Base-by-base conservation (phyloP, 2,797 vertebrate genomes). In the Crocidura indochinensis region DNA sequence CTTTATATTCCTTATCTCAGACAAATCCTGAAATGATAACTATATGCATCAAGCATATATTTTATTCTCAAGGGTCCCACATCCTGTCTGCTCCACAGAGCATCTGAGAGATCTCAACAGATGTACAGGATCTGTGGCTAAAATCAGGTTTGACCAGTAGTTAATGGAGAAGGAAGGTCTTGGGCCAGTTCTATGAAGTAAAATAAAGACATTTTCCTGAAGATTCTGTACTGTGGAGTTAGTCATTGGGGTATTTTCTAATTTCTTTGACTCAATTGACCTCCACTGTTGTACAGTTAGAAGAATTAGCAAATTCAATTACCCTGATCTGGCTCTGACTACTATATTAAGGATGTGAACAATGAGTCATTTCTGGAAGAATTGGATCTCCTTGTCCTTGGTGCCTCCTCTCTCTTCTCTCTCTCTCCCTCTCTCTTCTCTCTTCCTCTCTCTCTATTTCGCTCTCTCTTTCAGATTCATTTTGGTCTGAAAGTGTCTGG, bases 281-380 rank as follows among this genome's bases (percentile, higher is more conserved):
- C 29, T 26, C 44, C 14, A 62, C 10, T 14, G 15, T 67, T 80
- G 11, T 3, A 73, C 1, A 44, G 2, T 62, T 8, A 15, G 6
- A 69, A 62, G 47, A 14, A 24, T 31, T 31, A 64, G 31, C 12
- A 83, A 81, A 81, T 38, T 3, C 27, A 10, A 46, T 65, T 8
- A 27, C 64, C 64, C 24, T 12, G 6, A 26, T 27, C 64, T 20
- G 14, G 1, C 14, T 29, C 10, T 10, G 47, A 15, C 49, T 86
- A 29, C n/a, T 46, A 12, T 47, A 20, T 67, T 26, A 89, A 73
- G 62, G 27, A 8, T 10, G 1, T 9, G 26, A 3, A 2, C 10
- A 22, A 8, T 2, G 74, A 31, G 22, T 12, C 0, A 0, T 4
- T 10, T 27, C 24, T 27, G 3, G 9, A 65, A 26, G 64, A 9